Conservation (phyloP, 30 jellyfish, hydroid and myxozoan genomes). For the Aurelia sp. region DNA sequence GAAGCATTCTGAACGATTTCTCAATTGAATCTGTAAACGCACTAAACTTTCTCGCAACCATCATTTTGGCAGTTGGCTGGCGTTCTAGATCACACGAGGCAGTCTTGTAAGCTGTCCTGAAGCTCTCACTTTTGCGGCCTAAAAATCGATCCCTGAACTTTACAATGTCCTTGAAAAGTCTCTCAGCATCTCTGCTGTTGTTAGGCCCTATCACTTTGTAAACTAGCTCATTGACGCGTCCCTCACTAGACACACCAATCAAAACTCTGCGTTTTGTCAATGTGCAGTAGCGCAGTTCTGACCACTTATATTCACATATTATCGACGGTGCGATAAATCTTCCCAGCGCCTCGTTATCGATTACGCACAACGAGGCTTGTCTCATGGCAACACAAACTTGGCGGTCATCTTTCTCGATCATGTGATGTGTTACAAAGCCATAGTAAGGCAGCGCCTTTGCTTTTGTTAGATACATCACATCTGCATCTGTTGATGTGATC, state of each 20-base stretch:
- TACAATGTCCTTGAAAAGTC: slow-evolving; percentile 30
- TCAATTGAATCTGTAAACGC: slow-evolving; percentile 53
- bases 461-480: slow-evolving; percentile 12
- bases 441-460: slow-evolving; percentile 33
- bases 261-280: slow-evolving; percentile 32
- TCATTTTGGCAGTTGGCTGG: background rate
- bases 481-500: slow-evolving; percentile 14
- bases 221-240: slow-evolving; percentile 16
- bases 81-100: too few relatives aligned
- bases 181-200: background rate
- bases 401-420: slow-evolving; percentile 16
- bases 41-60: slow-evolving; percentile 24
- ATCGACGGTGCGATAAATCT: slow-evolving; percentile 21
- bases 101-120: too few relatives aligned
- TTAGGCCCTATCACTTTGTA: slow-evolving; percentile 11
- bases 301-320: slow-evolving; percentile 31
- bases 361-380: slow-evolving; percentile 24
- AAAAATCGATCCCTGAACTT: slow-evolving; percentile 35
- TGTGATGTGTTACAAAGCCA: slow-evolving; percentile 18
- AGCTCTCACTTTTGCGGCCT: background rate
- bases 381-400: slow-evolving; percentile 35
- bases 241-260: slow-evolving; percentile 16
- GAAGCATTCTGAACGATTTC: slow-evolving; percentile 25
- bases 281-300: slow-evolving; percentile 56
- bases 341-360: slow-evolving; percentile 14